A percentile compares a stretch with the other conserved stretches of the same genome.
Conservation (phyloP, 2,888 invertebrate genomes). For the Dasypogon diadema region DNA sequence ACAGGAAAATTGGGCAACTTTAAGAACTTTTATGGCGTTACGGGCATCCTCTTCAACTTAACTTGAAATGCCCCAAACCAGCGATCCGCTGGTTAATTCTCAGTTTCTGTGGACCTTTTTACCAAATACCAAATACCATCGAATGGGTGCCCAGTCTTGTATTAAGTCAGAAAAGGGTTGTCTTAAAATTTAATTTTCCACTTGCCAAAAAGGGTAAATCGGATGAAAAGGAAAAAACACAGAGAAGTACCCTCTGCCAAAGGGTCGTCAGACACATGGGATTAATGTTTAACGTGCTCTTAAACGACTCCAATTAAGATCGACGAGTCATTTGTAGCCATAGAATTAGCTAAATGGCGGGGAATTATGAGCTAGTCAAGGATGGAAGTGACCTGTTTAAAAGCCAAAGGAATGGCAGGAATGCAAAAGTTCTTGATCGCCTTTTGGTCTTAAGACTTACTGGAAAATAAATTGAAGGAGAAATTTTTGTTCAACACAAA, state of each 20-base stretch:
- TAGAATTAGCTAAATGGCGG: conserved; percentile 21
- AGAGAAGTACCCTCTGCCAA: conserved; percentile 14
- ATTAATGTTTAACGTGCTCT: conserved; percentile 48
- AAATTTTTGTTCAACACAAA: too few relatives aligned
- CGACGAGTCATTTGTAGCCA: conserved; percentile 37
- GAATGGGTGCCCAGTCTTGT: neutral
- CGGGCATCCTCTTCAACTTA: neutral
- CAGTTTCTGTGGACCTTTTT: conserved; percentile 29
- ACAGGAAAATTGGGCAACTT: conserved; percentile 41
- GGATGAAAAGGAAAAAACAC: conserved; percentile 32
- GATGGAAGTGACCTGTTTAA: conserved; percentile 26
- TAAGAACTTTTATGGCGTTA: conserved; percentile 38
- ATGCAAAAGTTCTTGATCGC: too few relatives aligned
- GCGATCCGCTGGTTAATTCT: conserved; percentile 26
- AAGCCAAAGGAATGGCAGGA: neutral
- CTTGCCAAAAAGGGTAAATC: conserved; percentile 47
- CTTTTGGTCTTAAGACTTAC: too few relatives aligned
- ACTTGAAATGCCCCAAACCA: conserved; percentile 1
- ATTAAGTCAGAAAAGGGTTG: conserved; percentile 45
- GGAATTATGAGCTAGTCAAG: conserved; percentile 13
- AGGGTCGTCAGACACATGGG: conserved; percentile 50
- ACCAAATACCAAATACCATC: conserved; percentile 26
- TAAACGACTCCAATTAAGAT: conserved; percentile 52
- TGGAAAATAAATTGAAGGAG: too few relatives aligned
- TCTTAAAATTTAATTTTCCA: conserved; percentile 49